Conservation (phyloP, 2,113 vertebrate genomes). For the Accipiter cooperii region DNA sequence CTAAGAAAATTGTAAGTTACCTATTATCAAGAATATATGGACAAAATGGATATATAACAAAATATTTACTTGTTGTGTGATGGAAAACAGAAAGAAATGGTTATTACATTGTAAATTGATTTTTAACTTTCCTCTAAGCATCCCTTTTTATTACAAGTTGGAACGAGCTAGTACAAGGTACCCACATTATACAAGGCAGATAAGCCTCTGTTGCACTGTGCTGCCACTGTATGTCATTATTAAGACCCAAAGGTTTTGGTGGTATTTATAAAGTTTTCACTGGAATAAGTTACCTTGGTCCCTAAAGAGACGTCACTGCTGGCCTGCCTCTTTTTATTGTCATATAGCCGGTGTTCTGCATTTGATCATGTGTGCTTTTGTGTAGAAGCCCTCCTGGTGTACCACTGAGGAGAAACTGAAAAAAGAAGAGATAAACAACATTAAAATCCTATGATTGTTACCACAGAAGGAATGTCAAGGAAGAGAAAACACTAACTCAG, state of each 20-base stretch:
- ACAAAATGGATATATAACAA: neutral
- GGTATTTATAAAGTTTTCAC: neutral
- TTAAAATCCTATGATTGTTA: neutral
- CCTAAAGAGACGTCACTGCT: neutral
- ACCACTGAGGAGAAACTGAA: neutral
- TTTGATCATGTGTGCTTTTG: neutral
- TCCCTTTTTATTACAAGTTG: neutral
- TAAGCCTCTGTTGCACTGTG: neutral
- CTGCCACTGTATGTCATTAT: neutral
- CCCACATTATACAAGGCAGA: neutral
- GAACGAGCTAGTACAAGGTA: neutral
- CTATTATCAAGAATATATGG: neutral
- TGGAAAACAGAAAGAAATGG: neutral
- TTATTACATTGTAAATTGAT: neutral
- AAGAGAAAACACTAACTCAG: neutral
- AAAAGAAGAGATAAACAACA: neutral
- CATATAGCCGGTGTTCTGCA: neutral
- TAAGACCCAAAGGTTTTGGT: neutral
- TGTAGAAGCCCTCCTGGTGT: neutral
- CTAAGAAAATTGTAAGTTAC: neutral
- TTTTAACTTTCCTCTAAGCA: neutral
- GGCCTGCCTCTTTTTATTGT: neutral
- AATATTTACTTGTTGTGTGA: neutral
- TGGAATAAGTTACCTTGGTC: neutral
- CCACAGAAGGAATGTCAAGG: neutral